phyloP scores from a whole-genome alignment of 2,113 vertebrate species.

The Myodes glareolus region DNA sequence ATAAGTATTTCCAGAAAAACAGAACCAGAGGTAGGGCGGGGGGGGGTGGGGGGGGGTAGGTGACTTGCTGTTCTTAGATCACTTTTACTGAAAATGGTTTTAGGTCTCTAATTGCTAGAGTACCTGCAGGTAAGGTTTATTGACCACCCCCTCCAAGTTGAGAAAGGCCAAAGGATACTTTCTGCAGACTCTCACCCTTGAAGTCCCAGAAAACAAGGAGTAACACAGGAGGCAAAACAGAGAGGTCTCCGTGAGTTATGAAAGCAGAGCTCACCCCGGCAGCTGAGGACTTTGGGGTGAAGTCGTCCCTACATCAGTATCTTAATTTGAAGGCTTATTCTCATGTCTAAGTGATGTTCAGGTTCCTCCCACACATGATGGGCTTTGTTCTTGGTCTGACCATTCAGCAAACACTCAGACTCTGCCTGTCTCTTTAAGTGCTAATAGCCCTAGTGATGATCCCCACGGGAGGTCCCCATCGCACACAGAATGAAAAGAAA shows the following conservation, averaged over 20 bases:
- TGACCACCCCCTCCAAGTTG: background rate
- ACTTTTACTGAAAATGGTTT: background rate
- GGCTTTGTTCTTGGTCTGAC: background rate
- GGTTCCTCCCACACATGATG: background rate
- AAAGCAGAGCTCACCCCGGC: background rate
- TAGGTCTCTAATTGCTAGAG: background rate
- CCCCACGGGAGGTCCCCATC: background rate
- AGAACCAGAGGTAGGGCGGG: background rate
- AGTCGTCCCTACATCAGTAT: background rate
- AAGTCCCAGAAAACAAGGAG: background rate
- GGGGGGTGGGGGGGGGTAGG: background rate
- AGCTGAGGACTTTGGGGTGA: background rate
- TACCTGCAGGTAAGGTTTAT: background rate
- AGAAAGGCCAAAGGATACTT: background rate
- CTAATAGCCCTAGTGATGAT: background rate
- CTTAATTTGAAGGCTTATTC: background rate
- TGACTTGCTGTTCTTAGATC: background rate
- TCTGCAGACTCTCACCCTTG: background rate
- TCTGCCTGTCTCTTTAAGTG: background rate
- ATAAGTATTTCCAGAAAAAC: conserved; percentile 58
- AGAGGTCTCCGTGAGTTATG: background rate
- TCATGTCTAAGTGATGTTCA: background rate
- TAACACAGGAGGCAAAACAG: background rate
- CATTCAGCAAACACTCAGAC: background rate
- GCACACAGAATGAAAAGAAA: background rate